phyloP scores from a whole-genome alignment of 2,797 vertebrate genomes.

The Emys orbicularis region DNA sequence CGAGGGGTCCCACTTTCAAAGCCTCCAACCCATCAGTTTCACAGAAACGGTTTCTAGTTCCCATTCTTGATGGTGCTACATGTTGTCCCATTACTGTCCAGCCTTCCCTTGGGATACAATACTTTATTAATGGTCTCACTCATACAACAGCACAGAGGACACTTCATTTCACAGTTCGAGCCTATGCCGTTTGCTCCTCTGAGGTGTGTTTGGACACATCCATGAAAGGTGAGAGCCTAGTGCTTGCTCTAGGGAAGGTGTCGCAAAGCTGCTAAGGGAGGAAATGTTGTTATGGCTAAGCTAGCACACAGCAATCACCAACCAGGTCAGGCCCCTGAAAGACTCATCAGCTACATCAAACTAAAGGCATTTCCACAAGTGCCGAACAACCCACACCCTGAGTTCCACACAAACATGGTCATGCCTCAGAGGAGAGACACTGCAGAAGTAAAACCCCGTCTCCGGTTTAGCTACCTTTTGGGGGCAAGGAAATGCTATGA shows the following conservation, averaged over 20 bases:
- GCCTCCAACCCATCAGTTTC: too few relatives aligned
- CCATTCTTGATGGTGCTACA: not conserved
- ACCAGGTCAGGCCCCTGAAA: not conserved
- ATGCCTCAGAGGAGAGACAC: not conserved
- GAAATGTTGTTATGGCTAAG: not conserved
- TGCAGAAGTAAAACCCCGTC: not conserved
- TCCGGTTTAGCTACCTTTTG: accelerated
- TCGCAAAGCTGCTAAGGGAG: not conserved
- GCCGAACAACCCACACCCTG: not conserved
- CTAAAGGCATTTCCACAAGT: not conserved
- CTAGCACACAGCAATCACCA: not conserved
- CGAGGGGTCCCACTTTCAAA: not conserved
- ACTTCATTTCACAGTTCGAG: not conserved
- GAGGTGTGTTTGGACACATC: not conserved
- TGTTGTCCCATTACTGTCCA: not conserved
- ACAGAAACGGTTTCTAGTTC: too few relatives aligned
- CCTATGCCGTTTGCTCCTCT: not conserved
- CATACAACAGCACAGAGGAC: not conserved
- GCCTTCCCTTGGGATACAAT: not conserved
- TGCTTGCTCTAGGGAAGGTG: accelerated
- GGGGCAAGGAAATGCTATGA: accelerated
- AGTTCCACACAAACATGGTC: not conserved
- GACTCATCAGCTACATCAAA: not conserved
- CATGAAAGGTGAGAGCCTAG: not conserved
- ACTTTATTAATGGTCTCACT: slow-evolving; percentile 55